Evolutionary conservation across 2,888 invertebrate species (phyloP).

Genomic region (Euplexia lucipara): DNA sequence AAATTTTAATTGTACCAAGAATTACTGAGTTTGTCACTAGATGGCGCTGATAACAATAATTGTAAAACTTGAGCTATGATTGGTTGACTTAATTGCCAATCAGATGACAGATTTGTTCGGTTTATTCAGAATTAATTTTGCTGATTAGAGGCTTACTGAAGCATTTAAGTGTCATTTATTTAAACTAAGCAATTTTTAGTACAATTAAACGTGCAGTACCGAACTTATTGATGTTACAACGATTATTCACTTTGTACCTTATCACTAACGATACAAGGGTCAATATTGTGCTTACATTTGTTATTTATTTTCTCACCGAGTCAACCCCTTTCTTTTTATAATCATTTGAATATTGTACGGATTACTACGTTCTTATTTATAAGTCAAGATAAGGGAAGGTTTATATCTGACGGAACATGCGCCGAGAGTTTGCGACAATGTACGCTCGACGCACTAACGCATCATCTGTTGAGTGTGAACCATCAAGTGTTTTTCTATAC

Average conservation of each 20-base stretch:
- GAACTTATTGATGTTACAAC: slow-evolving; percentile 29
- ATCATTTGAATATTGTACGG: slow-evolving; percentile 7
- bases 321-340: slow-evolving; percentile 2
- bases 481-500: too few relatives aligned
- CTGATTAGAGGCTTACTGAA: too few relatives aligned
- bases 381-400: background rate
- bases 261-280: slow-evolving; percentile 27
- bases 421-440: too few relatives aligned
- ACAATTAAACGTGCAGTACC: slow-evolving; percentile 12
- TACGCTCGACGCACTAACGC: too few relatives aligned
- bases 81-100: background rate
- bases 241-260: slow-evolving; percentile 45
- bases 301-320: slow-evolving; percentile 25
- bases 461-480: too few relatives aligned
- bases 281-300: slow-evolving; percentile 35
- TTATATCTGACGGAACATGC: background rate
- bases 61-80: too few relatives aligned
- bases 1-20: slow-evolving; percentile 35
- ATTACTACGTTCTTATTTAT: background rate
- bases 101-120: background rate
- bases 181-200: slow-evolving; percentile 23
- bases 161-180: too few relatives aligned
- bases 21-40: slow-evolving; percentile 1
- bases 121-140: too few relatives aligned
- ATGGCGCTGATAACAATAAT: background rate